Conservation (phyloP, 2,113 vertebrate species). For the Epinephelus moara region DNA sequence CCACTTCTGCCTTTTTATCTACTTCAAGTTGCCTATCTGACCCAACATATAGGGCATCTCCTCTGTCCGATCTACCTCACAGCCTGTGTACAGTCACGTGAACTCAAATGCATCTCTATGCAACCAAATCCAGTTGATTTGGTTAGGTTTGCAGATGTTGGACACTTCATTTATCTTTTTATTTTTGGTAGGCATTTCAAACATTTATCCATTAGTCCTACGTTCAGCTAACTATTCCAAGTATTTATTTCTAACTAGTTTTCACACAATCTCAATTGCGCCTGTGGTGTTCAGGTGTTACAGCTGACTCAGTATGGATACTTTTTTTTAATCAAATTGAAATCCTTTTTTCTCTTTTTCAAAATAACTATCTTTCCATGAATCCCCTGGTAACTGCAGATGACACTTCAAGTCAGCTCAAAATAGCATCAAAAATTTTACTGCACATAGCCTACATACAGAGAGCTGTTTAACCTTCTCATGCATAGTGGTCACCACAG, state of each 20-base stretch:
- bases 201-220: background rate
- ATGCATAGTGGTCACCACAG: too few species aligned
- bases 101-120: background rate
- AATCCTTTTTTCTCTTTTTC: too few species aligned
- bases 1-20: constrained; percentile 41
- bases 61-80: too few species aligned
- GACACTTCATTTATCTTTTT: too few species aligned
- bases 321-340: too few species aligned
- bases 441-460: background rate
- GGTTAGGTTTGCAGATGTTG: background rate
- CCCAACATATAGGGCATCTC: background rate
- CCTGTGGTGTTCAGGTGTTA: background rate
- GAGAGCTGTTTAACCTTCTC: background rate
- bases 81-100: too few species aligned
- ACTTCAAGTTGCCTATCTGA: constrained; percentile 2
- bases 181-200: too few species aligned
- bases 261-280: background rate
- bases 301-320: background rate
- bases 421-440: constrained; percentile 1
- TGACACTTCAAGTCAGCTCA: background rate
- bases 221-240: background rate
- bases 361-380: background rate
- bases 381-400: background rate
- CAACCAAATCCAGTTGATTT: background rate
- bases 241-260: background rate